Conservation (phyloP, 2,113 vertebrate species). For the Bambusicola thoracicus region DNA sequence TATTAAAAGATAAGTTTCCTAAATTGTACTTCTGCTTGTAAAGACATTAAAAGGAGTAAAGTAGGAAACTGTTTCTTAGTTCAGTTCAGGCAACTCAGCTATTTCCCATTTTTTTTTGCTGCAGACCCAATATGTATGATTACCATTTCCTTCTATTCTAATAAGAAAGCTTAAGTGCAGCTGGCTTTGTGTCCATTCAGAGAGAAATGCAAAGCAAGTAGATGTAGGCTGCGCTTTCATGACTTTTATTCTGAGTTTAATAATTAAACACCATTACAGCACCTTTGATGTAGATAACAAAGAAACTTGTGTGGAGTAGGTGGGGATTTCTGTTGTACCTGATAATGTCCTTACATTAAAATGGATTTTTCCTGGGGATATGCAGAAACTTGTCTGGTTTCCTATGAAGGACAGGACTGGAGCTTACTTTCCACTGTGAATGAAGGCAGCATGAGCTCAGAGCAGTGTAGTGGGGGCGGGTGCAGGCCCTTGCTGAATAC, state of each 20-base stretch:
- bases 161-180: neutral
- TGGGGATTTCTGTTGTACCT: neutral
- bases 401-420: neutral
- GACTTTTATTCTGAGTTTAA: neutral
- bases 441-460: neutral
- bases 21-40: neutral
- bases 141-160: neutral
- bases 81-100: neutral
- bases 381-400: neutral
- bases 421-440: neutral
- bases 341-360: neutral
- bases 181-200: neutral
- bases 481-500: neutral
- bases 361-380: neutral
- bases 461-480: neutral
- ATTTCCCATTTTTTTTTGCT: neutral
- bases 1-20: neutral
- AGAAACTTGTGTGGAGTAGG: neutral
- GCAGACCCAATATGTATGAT: neutral
- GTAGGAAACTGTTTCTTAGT: neutral
- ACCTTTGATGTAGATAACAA: neutral
- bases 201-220: neutral
- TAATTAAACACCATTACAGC: neutral
- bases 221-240: neutral
- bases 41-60: neutral